These are phyloP conservation scores for Celastrina argiolus DNA, from an alignment of 2,888 invertebrate species.

Conservation along the genomic window DNA sequence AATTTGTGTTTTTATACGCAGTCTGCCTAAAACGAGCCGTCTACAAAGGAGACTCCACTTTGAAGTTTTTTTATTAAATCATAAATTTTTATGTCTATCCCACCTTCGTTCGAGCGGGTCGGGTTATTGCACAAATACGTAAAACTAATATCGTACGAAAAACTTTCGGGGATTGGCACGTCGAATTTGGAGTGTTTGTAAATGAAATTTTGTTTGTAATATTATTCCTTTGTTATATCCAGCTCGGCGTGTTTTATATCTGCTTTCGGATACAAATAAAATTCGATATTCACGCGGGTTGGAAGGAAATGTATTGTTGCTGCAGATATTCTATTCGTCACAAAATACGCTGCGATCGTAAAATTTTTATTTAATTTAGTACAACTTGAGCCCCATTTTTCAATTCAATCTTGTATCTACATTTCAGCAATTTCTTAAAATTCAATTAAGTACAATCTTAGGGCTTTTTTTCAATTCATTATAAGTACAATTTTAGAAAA, in stretches of 20 bases:
- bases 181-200: not conserved
- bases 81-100: conserved; percentile 4
- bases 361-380: not conserved
- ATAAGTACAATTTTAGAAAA: no score
- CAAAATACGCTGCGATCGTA: not conserved
- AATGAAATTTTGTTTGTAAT: not conserved
- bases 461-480: no score
- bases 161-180: not conserved
- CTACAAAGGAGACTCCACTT: conserved; percentile 12
- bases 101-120: not conserved
- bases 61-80: conserved; percentile 19
- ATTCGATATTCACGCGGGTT: not conserved
- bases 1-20: not conserved
- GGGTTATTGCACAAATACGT: not conserved
- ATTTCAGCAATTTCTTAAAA: no score
- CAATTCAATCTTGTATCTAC: no score
- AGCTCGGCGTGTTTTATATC: not conserved
- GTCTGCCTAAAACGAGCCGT: not conserved
- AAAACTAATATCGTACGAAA: not conserved
- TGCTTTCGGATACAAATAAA: not conserved
- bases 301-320: not conserved
- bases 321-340: not conserved
- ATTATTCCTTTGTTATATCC: not conserved
- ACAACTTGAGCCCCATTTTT: not conserved
- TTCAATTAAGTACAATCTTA: no score